These are phyloP conservation scores for Mormyrus hasselquistii DNA, from an alignment of 2,797 vertebrate genomes.

Conservation along the genomic window DNA sequence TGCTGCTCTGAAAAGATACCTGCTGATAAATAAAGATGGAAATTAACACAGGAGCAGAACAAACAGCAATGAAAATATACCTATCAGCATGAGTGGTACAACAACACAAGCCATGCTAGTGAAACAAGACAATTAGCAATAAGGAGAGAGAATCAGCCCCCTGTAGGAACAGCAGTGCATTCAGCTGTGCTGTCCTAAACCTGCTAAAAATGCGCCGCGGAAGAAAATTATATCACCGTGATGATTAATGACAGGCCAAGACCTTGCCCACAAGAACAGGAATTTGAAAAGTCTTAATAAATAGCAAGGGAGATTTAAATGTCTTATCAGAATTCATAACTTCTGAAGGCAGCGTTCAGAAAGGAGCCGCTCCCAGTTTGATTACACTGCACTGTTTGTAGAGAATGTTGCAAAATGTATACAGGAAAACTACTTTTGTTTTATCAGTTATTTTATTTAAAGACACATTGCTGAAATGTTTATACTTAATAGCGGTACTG, in stretches of 20 bases:
- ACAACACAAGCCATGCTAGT: not conserved
- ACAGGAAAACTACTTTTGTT: not conserved
- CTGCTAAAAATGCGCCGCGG: not conserved
- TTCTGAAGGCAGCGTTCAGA: constrained; percentile 3
- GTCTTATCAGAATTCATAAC: not conserved
- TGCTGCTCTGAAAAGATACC: not conserved
- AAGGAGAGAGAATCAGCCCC: not conserved
- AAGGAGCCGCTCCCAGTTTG: not conserved
- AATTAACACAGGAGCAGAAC: not conserved
- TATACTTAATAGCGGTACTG: not conserved
- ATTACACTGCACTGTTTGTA: not conserved
- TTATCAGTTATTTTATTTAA: not conserved
- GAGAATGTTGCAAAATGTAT: not conserved
- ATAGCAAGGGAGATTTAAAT: not conserved
- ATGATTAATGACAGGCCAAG: not conserved
- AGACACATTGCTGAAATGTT: not conserved
- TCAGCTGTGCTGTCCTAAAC: not conserved
- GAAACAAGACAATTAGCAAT: not conserved
- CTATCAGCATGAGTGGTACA: not conserved
- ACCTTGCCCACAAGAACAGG: not conserved
- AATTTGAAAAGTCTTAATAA: not conserved
- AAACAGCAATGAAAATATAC: not conserved
- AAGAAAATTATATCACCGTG: not conserved
- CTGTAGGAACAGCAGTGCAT: not conserved
- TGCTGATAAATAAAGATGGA: not conserved